Evolutionary conservation across 2,113 vertebrate species (phyloP).

Genomic region (Corvus moneduloides): DNA sequence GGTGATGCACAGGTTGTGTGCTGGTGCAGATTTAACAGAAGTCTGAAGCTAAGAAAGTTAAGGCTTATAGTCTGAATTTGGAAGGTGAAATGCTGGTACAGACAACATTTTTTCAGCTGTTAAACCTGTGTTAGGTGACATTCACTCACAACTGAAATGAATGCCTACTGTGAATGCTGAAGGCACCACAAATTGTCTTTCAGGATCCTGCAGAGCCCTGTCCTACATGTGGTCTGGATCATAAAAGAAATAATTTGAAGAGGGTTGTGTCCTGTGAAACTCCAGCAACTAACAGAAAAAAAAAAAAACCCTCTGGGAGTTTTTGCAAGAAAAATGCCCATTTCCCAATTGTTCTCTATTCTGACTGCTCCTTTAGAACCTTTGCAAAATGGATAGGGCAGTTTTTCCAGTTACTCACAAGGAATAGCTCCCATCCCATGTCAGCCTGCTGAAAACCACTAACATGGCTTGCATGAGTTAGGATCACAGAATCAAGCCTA

Average conservation of each 20-base stretch:
- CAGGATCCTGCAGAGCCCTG: background rate
- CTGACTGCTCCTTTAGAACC: background rate
- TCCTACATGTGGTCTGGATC: background rate
- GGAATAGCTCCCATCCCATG: background rate
- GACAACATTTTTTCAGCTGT: background rate
- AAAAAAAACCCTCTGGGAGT: background rate
- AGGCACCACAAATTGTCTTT: background rate
- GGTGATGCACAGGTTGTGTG: background rate
- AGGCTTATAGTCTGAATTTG: background rate
- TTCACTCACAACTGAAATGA: background rate
- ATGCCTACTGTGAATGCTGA: background rate
- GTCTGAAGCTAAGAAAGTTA: background rate
- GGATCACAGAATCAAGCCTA: background rate
- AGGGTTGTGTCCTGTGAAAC: background rate
- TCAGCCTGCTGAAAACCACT: background rate
- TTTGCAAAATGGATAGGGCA: background rate
- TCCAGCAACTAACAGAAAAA: background rate
- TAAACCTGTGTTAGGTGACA: background rate
- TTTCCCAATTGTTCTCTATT: background rate
- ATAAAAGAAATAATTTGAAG: background rate
- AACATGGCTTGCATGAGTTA: background rate
- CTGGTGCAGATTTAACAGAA: background rate
- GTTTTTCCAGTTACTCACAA: background rate
- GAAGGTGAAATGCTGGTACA: background rate
- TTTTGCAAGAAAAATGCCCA: background rate